A percentile compares a stretch with the other conserved stretches of the same genome.
phyloP scores from a whole-genome alignment of 2,888 invertebrate genomes.

The Nipponacmea schrenckii region DNA sequence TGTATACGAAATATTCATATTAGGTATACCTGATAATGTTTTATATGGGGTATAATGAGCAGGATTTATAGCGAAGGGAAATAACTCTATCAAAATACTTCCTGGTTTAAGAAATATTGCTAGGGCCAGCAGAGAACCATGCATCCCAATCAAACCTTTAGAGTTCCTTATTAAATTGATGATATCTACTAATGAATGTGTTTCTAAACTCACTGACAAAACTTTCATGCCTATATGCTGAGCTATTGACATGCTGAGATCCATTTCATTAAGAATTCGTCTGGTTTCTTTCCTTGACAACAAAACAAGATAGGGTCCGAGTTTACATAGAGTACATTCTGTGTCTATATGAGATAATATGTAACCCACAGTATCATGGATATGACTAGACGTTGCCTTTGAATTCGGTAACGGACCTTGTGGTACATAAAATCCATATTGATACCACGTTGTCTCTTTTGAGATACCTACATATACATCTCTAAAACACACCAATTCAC shows the following conservation, averaged over 20 bases:
- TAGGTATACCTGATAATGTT: constrained; percentile 63
- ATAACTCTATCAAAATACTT: constrained; percentile 69
- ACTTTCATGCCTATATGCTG: constrained; percentile 50
- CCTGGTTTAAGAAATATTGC: constrained; percentile 67
- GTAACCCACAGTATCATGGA: constrained; percentile 35
- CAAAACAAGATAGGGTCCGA: constrained; percentile 50
- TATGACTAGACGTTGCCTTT: constrained; percentile 39
- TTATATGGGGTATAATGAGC: constrained; percentile 69
- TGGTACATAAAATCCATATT: constrained; percentile 70
- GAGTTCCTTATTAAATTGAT: constrained; percentile 49
- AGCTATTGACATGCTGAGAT: constrained; percentile 60
- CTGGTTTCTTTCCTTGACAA: constrained; percentile 66
- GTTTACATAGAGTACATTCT: constrained; percentile 19
- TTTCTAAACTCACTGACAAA: constrained; percentile 52
- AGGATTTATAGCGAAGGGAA: constrained; percentile 70
- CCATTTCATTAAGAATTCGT: constrained; percentile 69
- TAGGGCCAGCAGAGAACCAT: constrained; percentile 69
- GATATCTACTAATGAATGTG: constrained; percentile 54
- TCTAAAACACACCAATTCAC: constrained; percentile 64
- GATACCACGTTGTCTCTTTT: constrained; percentile 68
- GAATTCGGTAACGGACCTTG: constrained; percentile 65
- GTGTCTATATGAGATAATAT: constrained; percentile 33
- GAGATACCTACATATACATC: constrained; percentile 66
- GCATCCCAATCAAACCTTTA: constrained; percentile 66
- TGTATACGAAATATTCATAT: constrained; percentile 64